Base-by-base conservation (phyloP, 2,797 vertebrate species). In the Lycodopsis pacificus region DNA sequence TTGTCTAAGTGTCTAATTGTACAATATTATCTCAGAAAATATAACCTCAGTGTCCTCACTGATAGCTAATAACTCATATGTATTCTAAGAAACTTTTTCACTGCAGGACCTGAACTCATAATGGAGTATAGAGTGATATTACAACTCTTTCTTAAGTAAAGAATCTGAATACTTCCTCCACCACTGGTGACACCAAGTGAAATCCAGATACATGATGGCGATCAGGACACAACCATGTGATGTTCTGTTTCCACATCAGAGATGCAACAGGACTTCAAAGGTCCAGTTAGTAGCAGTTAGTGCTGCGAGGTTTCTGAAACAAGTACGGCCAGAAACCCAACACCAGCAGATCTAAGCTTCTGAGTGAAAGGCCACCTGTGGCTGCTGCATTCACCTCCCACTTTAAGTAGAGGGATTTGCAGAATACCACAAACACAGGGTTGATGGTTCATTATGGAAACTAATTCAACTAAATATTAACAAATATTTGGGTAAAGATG, bases 331-430 rank as follows among this genome's bases (percentile, higher is more conserved):
- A 81, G 76, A 86, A 79, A 80, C 78, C 73, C 65, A 76, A 71
- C 84, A 86, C 17, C 84, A 78, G 79, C 80, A 65, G 82, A 85
- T 82, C 81, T 88, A 79, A 91, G 82, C 86, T 67, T 8, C 40
- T 30, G 79, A 77, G 65, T 86, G 65, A 90, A 87, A 91, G 86
- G 82, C 89, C 84, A 87, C 91, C 87, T 91, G 89, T 84, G 83
- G 85, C 82, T 83, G 70, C 78, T 73, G 85, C 83, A 79, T 88
- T 87, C 89, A 90, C 72, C 79, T 76, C 77, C 79, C 81, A 64
- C 83, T 86, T 80, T 63, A 83, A 77, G 62, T 4, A 73, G 63
- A 85, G 69, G 89, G 88, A 89, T 91, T 91, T 88, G 53, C 77
- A 73, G 70, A 90, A 62, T 22, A 71, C 76, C 75, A 71, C 82